phyloP scores from a whole-genome alignment of 2,888 invertebrate species.

The Harpalus rufipes region DNA sequence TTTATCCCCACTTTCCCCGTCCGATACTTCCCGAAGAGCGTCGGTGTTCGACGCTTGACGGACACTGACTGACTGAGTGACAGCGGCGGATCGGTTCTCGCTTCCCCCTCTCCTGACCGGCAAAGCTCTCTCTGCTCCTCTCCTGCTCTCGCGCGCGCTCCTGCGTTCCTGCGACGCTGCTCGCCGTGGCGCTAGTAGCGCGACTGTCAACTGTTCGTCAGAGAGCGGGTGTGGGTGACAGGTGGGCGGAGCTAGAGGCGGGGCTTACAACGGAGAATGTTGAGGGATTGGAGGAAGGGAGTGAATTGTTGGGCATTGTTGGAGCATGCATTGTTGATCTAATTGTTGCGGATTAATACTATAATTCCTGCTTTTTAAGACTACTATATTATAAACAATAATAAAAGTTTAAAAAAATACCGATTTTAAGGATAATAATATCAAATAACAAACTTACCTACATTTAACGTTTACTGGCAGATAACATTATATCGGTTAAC shows the following conservation, averaged over 20 bases:
- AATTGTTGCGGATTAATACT: background rate
- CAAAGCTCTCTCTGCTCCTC: constrained; percentile 35
- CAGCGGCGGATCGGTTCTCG: constrained; percentile 70
- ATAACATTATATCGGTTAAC: no score
- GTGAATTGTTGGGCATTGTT: background rate
- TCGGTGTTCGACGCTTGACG: constrained; percentile 10
- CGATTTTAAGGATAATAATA: no score
- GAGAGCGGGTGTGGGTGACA: constrained; percentile 77
- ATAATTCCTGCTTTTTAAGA: background rate
- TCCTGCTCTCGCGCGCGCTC: constrained; percentile 75
- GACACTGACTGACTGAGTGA: constrained; percentile 76
- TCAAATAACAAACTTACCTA: no score
- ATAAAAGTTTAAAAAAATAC: no score
- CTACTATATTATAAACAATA: background rate
- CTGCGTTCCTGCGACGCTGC: constrained; percentile 69
- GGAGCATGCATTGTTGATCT: background rate
- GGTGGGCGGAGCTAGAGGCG: constrained; percentile 73
- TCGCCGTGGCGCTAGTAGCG: constrained; percentile 69
- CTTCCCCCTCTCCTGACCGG: constrained; percentile 40
- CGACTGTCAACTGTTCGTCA: constrained; percentile 77
- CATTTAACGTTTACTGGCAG: no score
- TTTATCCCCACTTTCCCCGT: no score
- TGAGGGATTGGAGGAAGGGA: constrained; percentile 69
- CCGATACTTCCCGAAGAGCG: no score
- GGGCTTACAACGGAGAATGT: constrained; percentile 73